Evolutionary conservation across 2,113 vertebrate genomes (phyloP).

Genomic region (Entomyzon cyanotis): DNA sequence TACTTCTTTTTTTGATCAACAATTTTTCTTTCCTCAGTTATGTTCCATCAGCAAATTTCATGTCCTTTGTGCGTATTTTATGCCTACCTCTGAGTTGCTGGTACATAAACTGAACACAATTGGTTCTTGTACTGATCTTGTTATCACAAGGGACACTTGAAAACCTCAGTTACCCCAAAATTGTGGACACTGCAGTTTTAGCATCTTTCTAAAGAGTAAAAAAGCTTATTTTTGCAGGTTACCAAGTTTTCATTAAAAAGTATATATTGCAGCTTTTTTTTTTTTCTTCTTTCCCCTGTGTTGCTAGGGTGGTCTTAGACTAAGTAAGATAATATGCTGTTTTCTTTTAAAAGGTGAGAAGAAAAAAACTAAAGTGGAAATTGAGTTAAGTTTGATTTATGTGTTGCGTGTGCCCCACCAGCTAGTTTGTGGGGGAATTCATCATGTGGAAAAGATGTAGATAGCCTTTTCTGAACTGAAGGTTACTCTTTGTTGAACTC

Average conservation of each 20-base stretch:
- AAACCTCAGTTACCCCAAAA: neutral
- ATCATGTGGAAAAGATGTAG: conserved; percentile 2
- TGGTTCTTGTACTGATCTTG: neutral
- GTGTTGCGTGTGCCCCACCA: neutral
- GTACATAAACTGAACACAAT: neutral
- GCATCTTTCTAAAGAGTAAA: conserved; percentile 8
- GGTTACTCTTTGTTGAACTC: neutral
- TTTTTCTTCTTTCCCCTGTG: neutral
- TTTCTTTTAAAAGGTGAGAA: conserved; percentile 41
- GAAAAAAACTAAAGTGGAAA: conserved; percentile 15
- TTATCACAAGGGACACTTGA: neutral
- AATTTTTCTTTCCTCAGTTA: neutral
- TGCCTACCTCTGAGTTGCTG: neutral
- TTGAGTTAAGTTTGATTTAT: conserved; percentile 31
- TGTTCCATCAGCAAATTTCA: conserved; percentile 3
- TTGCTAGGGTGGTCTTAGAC: conserved; percentile 11
- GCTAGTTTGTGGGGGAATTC: neutral
- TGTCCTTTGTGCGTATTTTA: neutral
- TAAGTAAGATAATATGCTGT: conserved; percentile 48
- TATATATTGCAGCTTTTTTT: neutral
- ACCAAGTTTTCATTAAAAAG: conserved; percentile 42
- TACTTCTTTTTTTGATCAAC: neutral
- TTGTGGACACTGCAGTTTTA: conserved; percentile 44
- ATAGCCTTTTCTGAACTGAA: neutral
- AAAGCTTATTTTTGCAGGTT: neutral